These are phyloP conservation scores for Mus spretus DNA, from an alignment of 2,797 vertebrate species.

Conservation along the genomic window DNA sequence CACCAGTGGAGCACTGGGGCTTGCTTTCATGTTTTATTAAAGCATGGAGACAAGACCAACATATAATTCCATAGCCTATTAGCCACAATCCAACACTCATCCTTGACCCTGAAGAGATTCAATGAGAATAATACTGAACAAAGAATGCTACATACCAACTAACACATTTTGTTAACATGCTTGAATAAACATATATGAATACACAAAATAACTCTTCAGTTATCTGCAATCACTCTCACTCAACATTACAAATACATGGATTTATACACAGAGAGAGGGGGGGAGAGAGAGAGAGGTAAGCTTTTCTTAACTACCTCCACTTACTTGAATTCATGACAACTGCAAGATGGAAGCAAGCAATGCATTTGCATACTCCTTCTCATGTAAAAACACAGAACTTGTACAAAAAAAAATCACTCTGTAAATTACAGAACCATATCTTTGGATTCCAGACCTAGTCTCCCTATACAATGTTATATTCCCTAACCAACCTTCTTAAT, in stretches of 20 bases:
- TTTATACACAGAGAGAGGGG: too few species aligned
- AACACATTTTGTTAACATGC: not conserved
- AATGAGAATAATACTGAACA: constrained; percentile 12
- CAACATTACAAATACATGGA: not conserved
- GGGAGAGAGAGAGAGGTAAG: too few species aligned
- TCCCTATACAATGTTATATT: not conserved
- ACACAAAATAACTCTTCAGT: not conserved
- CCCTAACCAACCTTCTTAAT: not conserved
- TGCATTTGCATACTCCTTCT: not conserved
- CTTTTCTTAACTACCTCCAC: not conserved
- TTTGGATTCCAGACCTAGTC: not conserved
- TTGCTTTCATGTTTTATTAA: not conserved
- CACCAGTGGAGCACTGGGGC: not conserved
- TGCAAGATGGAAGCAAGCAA: not conserved
- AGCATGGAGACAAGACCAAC: not conserved
- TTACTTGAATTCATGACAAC: not conserved
- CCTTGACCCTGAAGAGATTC: not conserved
- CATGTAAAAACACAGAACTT: not conserved
- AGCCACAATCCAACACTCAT: constrained; percentile 26
- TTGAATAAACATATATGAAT: not conserved
- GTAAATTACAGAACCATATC: not conserved
- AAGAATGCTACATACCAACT: constrained; percentile 1
- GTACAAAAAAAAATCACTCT: constrained; percentile 17
- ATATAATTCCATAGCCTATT: not conserved
- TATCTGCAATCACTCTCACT: constrained; percentile 16